These are phyloP conservation scores for Kryptopterus vitreolus DNA, from an alignment of 2,797 vertebrate species.

Conservation along the genomic window DNA sequence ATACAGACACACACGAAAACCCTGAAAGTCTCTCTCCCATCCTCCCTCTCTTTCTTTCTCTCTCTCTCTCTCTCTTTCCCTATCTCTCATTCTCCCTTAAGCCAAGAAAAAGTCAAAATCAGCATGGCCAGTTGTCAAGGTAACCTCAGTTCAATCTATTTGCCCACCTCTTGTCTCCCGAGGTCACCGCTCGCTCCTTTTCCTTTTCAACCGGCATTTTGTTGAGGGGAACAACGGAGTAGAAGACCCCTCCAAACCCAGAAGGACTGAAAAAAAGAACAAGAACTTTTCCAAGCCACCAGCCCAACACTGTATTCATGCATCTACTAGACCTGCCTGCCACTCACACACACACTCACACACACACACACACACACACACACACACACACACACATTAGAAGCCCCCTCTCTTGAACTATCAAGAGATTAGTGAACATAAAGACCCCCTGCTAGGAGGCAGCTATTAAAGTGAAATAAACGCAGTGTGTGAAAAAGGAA, in stretches of 20 bases:
- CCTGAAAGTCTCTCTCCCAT: slow-evolving; percentile 43
- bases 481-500: slow-evolving; percentile 36
- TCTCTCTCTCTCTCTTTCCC: slow-evolving; percentile 13
- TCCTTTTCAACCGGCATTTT: slow-evolving; percentile 40
- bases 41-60: slow-evolving; percentile 34
- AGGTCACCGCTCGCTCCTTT: slow-evolving; percentile 54
- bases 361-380: slow-evolving; percentile 34
- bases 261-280: slow-evolving; percentile 58
- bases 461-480: slow-evolving; percentile 54
- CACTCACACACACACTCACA: slow-evolving; percentile 2
- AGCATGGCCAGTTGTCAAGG: slow-evolving; percentile 91
- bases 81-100: slow-evolving; percentile 46
- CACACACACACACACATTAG: slow-evolving; percentile 45
- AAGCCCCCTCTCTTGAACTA: slow-evolving; percentile 48
- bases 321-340: slow-evolving; percentile 31
- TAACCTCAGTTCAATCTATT: slow-evolving; percentile 91
- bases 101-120: slow-evolving; percentile 67
- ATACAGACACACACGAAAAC: slow-evolving; percentile 37
- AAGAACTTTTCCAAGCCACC: slow-evolving; percentile 56
- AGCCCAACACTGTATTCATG: slow-evolving; percentile 52
- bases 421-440: slow-evolving; percentile 56
- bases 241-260: slow-evolving; percentile 54
- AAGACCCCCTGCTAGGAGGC: slow-evolving; percentile 53
- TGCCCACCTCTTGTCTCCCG: slow-evolving; percentile 80
- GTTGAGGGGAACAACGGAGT: slow-evolving; percentile 52